A percentile compares a stretch with the other conserved stretches of the same genome.
Evolutionary conservation across 2,797 vertebrate genomes (phyloP).

Genomic region (Denticeps clupeoides): DNA sequence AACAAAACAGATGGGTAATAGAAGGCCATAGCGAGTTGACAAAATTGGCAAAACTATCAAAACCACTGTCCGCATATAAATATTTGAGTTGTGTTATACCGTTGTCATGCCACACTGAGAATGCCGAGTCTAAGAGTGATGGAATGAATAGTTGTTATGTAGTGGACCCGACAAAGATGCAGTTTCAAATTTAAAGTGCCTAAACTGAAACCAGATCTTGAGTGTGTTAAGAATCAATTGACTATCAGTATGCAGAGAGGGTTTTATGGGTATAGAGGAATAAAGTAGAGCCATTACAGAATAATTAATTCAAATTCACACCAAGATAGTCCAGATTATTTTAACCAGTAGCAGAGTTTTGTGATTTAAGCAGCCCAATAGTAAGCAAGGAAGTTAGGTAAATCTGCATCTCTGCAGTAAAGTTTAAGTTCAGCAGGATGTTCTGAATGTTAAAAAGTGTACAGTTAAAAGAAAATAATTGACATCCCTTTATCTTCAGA

Average conservation of each 20-base stretch:
- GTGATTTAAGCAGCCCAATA: too few relatives aligned
- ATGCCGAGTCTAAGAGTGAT: not conserved
- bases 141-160: slow-evolving; percentile 7
- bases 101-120: slow-evolving; percentile 1
- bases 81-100: slow-evolving; percentile 2
- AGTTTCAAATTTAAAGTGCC: slow-evolving; percentile 1
- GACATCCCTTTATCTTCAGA: too few relatives aligned
- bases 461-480: too few relatives aligned
- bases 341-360: too few relatives aligned
- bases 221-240: not conserved
- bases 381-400: too few relatives aligned
- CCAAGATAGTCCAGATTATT: too few relatives aligned
- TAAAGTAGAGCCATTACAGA: slow-evolving; percentile 6
- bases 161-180: slow-evolving; percentile 2
- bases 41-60: slow-evolving; percentile 1
- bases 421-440: too few relatives aligned
- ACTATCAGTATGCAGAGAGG: slow-evolving; percentile 2
- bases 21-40: not conserved
- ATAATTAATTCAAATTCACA: too few relatives aligned
- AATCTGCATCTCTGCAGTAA: too few relatives aligned
- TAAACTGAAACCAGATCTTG: slow-evolving; percentile 6
- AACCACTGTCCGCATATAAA: slow-evolving; percentile 5
- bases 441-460: too few relatives aligned
- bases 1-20: slow-evolving; percentile 1
- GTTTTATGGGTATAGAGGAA: not conserved